Base-by-base conservation (phyloP, 2,113 vertebrate species). In the Octodon degus region DNA sequence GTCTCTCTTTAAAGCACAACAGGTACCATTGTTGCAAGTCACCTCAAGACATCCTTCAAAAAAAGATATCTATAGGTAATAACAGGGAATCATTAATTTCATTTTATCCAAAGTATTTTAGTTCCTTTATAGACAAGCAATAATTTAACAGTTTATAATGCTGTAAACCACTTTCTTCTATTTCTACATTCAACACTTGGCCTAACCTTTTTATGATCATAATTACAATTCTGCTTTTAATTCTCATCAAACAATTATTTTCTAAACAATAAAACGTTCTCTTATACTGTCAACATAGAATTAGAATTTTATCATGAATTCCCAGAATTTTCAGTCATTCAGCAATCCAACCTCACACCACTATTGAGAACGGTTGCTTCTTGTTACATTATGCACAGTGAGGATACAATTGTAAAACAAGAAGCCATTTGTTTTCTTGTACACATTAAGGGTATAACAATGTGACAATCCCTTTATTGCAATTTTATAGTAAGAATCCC, bases 251-350 rank as follows among this genome's bases (percentile, higher is more conserved):
- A 80, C 80, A 65, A 47, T 72, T 4, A 90, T 11, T 34, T 58
- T 3, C 30, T 88, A 89, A 91, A 93, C 16, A 62, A 84, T 19
- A 30, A 19, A 86, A 76, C 34, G 77, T 47, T 13, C 24, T 63
- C 40, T 77, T 72, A 82, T 32, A 7, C 53, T n/a, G 63, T 8
- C 50, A 60, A n/a, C 11, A 22, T 20, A 80, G 37, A 50, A 20
- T 96, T 89, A 81, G 5, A 50, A 80, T 43, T 96, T 86, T 87
- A 34, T 84, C 55, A 67, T 34, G 10, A 43, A 70, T 96, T 5
- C 2, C 40, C 43, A 63, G 62, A 95, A 81, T 22, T 43, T 3
- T 30, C 27, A 92, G 6, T 58, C 10, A 76, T 74, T 96, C 67
- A 91, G 47, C 17, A 93, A 86, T 63, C 11, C 30, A 93, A 55